phyloP scores from a whole-genome alignment of 2,113 vertebrate genomes.

The Lepisosteus osseus region DNA sequence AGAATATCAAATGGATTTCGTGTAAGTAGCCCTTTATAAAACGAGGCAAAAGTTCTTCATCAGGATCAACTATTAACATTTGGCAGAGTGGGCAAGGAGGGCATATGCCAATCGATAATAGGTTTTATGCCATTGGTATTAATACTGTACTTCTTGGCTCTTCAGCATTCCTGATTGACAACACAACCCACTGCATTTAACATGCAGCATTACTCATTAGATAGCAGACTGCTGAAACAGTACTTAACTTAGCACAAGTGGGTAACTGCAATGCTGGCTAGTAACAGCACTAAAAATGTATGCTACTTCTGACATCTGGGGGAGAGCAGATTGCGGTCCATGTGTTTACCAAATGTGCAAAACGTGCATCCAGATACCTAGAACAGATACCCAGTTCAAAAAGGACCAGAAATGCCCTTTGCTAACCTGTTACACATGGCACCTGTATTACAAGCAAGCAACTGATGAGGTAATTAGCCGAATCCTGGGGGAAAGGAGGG shows the following conservation, averaged over 20 bases:
- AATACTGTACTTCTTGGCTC: neutral
- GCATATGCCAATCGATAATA: no score
- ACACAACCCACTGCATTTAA: neutral
- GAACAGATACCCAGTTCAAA: conserved; percentile 70
- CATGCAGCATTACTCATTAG: conserved; percentile 2
- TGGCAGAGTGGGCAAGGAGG: no score
- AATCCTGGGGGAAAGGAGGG: conserved; percentile 26
- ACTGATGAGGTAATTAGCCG: conserved; percentile 62
- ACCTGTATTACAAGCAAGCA: conserved; percentile 53
- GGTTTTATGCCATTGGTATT: no score
- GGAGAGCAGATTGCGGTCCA: conserved; percentile 73
- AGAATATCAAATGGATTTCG: no score
- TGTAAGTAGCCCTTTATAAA: no score
- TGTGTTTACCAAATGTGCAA: conserved; percentile 81
- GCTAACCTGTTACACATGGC: conserved; percentile 57
- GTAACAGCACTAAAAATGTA: conserved; percentile 77
- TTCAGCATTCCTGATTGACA: neutral
- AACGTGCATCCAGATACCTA: conserved; percentile 63
- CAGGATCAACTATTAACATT: no score
- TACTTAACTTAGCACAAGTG: conserved; percentile 35
- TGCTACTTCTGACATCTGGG: conserved; percentile 79
- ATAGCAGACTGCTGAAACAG: conserved; percentile 9
- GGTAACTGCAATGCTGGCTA: conserved; percentile 64
- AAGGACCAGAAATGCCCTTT: conserved; percentile 48
- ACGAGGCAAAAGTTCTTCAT: no score